Base-by-base conservation (phyloP, 1,140 invertebrate species). In the Ruditapes philippinarum region DNA sequence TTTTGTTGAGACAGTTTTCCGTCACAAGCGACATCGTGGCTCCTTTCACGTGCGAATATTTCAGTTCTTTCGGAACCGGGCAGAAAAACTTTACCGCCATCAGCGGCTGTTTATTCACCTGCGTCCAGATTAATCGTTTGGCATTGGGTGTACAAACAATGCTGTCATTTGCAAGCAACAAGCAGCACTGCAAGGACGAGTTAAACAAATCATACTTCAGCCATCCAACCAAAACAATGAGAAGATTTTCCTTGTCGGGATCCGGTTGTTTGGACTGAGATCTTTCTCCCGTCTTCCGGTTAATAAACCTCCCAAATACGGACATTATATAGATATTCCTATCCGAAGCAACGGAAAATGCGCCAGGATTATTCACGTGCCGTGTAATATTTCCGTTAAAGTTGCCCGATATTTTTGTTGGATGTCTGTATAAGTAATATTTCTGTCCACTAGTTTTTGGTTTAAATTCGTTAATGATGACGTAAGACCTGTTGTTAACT, bases 31-130 rank as follows among this genome's bases (percentile, higher is more conserved):
- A 81, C 28, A 81, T 38, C 4, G 49, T 57, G 0, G 79, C 79
- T 4, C 54, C 79, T 45, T 38, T 65, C 33, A 81, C 25, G 57
- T 62, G 28, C 2, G 3, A 7, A 2, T 38, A 36, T 1, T n/a
- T 1, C 0, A 81, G 42, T 28, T 25, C 17, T 57, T 28, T 40
- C 14, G 79, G 79, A 38, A 81, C 51, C 2, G 51, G 17, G 19
- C 79, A 81, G 79, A 65, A 81, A 42, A 62, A 65, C 42, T 81
- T 81, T 1, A 25, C 36, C 17, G 79, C 79, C 54, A 81, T 62
- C 0, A 81, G 25, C 28, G 79, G 79, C n/a, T 81, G 79, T 40
- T 81, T 62, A 49, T 81, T 62, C 4, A 81, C 60, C 65, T 81
- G 79, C 1, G 57, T 81, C 79, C 79, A 81, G 3, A 81, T 28